A percentile compares a stretch with the other conserved stretches of the same genome.
Conservation (phyloP, 2,888 invertebrate species). For the Prosopocoilus inquinatus region DNA sequence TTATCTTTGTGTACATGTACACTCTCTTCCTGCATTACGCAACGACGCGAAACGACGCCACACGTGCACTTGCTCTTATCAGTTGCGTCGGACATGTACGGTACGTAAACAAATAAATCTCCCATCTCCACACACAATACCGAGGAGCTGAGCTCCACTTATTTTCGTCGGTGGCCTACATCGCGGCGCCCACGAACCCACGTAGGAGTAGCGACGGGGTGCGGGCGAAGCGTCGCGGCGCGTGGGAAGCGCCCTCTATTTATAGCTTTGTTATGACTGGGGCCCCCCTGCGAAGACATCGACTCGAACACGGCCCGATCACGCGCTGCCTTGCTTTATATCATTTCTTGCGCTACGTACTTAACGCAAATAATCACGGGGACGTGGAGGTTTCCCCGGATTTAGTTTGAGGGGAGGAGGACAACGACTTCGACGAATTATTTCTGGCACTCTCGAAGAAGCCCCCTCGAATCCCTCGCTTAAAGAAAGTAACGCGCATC, state of each 20-base stretch:
- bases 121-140: not conserved
- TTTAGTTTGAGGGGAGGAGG: too few species aligned
- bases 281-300: constrained; percentile 38
- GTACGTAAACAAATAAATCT: constrained; percentile 5
- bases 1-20: too few species aligned
- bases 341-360: not conserved
- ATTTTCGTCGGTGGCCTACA: constrained; percentile 11
- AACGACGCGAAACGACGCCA: too few species aligned
- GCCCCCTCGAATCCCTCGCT: too few species aligned
- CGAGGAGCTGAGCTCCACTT: constrained; percentile 14
- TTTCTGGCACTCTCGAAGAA: too few species aligned
- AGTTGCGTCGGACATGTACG: not conserved
- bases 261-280: constrained; percentile 45
- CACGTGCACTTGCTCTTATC: too few species aligned
- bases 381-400: not conserved
- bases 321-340: too few species aligned
- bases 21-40: too few species aligned
- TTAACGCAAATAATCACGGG: constrained; percentile 4
- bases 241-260: constrained; percentile 34
- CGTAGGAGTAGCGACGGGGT: constrained; percentile 10
- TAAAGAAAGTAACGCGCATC: too few species aligned
- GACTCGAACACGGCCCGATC: too few species aligned
- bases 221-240: constrained; percentile 24
- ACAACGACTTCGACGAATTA: too few species aligned
- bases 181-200: constrained; percentile 16